These are phyloP conservation scores for Barbus barbus DNA, from an alignment of 2,113 vertebrate species.

Conservation along the genomic window DNA sequence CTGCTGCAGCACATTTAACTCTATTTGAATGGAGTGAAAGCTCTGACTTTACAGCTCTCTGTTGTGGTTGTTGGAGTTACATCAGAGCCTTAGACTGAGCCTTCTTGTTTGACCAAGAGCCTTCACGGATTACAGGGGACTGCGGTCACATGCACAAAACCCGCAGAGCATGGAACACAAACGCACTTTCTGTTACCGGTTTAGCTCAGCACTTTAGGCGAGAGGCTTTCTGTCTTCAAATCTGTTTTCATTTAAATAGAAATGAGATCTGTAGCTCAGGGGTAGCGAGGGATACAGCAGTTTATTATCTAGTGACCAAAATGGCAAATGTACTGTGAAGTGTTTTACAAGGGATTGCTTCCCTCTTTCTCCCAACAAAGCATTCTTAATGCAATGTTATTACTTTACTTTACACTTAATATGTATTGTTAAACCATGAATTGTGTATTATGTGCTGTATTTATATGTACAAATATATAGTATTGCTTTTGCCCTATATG, in stretches of 20 bases:
- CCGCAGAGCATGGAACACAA: slow-evolving; percentile 29
- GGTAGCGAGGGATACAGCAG: slow-evolving; percentile 36
- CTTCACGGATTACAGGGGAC: slow-evolving; percentile 36
- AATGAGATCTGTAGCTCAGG: slow-evolving; percentile 51
- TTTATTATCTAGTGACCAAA: slow-evolving; percentile 51
- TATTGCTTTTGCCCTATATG: background rate
- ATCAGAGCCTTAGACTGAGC: slow-evolving; percentile 3
- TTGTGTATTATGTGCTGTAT: background rate
- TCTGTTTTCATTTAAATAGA: slow-evolving; percentile 44
- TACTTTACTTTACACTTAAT: background rate
- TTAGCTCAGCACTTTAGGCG: slow-evolving; percentile 28
- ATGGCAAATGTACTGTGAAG: slow-evolving; percentile 50
- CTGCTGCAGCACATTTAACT: background rate
- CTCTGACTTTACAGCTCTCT: background rate
- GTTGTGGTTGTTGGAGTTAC: background rate
- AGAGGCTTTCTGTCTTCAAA: slow-evolving; percentile 21
- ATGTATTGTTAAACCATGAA: background rate
- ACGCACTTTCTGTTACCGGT: slow-evolving; percentile 53
- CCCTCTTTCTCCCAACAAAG: background rate
- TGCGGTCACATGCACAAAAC: slow-evolving; percentile 54
- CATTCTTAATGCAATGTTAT: slow-evolving; percentile 2
- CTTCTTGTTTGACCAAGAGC: slow-evolving; percentile 47
- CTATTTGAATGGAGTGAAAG: slow-evolving; percentile 5
- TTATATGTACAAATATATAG: background rate
- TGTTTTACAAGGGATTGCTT: slow-evolving; percentile 23